Evolutionary conservation across 2,797 vertebrate genomes (phyloP).

Genomic region (Aeoliscus strigatus): DNA sequence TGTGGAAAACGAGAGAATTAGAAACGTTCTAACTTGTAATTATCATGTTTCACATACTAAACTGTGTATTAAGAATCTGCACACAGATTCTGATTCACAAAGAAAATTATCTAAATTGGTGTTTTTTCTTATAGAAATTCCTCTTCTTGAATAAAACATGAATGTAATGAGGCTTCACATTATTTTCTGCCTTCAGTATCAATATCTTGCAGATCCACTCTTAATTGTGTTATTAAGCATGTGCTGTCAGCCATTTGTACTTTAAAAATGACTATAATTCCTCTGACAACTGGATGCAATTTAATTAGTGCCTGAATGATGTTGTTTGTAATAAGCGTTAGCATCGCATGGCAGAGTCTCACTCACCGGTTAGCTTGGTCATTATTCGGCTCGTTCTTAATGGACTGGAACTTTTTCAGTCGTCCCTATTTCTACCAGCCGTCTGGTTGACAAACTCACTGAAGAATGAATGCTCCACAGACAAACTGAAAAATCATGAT

Average conservation of each 20-base stretch:
- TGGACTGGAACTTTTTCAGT: constrained; percentile 6
- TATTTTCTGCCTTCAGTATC: constrained; percentile 12
- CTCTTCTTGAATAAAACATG: constrained; percentile 19
- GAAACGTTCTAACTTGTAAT: too few species aligned
- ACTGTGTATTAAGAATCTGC: constrained; percentile 16
- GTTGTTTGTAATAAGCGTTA: constrained; percentile 34
- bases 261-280: constrained; percentile 23
- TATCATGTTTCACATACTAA: constrained; percentile 9
- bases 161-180: constrained; percentile 29
- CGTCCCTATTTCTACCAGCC: too few species aligned
- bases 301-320: constrained; percentile 30
- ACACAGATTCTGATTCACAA: constrained; percentile 12
- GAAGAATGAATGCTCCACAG: too few species aligned
- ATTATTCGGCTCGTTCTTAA: constrained; percentile 26
- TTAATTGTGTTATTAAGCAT: constrained; percentile 35
- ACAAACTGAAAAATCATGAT: constrained; percentile 1
- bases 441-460: not conserved
- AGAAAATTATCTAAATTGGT: constrained; percentile 11
- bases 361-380: constrained; percentile 6
- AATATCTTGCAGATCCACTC: constrained; percentile 20
- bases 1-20: too few species aligned
- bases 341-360: constrained; percentile 20
- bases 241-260: constrained; percentile 15
- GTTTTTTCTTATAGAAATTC: constrained; percentile 21
- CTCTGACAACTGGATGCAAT: constrained; percentile 22